Conservation (phyloP, 2,113 vertebrate genomes). For the Syngnathus floridae region DNA sequence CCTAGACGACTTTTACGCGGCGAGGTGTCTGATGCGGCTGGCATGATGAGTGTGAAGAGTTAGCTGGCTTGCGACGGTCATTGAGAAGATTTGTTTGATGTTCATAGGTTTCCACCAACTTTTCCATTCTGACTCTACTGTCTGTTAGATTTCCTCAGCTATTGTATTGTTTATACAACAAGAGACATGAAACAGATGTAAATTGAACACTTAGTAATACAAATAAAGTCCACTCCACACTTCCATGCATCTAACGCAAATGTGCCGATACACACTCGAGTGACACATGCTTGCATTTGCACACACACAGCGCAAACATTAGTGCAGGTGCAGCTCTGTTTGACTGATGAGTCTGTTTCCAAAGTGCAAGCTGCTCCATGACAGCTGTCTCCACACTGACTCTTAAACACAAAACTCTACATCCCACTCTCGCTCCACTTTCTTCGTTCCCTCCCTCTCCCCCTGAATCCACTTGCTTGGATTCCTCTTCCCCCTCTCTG, state of each 20-base stretch:
- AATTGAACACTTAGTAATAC: slow-evolving; percentile 40
- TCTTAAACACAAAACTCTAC: slow-evolving; percentile 41
- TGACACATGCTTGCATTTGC: slow-evolving; percentile 16
- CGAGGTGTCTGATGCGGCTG: slow-evolving; percentile 37
- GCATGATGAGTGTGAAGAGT: slow-evolving; percentile 46
- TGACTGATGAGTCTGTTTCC: slow-evolving; percentile 56
- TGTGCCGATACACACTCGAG: slow-evolving; percentile 20
- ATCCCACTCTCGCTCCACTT: slow-evolving; percentile 18
- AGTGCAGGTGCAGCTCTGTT: slow-evolving; percentile 53
- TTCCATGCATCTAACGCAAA: slow-evolving; percentile 34
- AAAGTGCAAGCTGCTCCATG: slow-evolving; percentile 38
- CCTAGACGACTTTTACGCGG: slow-evolving; percentile 39
- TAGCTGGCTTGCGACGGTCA: slow-evolving; percentile 33
- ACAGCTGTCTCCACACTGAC: slow-evolving; percentile 51
- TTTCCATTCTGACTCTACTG: slow-evolving; percentile 2
- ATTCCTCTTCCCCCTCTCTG: slow-evolving; percentile 18
- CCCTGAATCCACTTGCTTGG: slow-evolving; percentile 7
- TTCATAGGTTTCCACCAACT: slow-evolving; percentile 21
- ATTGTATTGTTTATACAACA: slow-evolving; percentile 9
- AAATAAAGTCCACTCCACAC: slow-evolving; percentile 36
- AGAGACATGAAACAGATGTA: slow-evolving; percentile 30
- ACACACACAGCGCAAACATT: slow-evolving; percentile 22
- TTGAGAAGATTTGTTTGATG: slow-evolving; percentile 35
- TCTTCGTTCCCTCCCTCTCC: slow-evolving; percentile 18
- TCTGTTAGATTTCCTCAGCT: background rate